Percentiles rank a stretch among this genome's conserved stretches.
phyloP scores from a whole-genome alignment of 2,113 vertebrate genomes.

The Stomatorhinus ivindoensis region DNA sequence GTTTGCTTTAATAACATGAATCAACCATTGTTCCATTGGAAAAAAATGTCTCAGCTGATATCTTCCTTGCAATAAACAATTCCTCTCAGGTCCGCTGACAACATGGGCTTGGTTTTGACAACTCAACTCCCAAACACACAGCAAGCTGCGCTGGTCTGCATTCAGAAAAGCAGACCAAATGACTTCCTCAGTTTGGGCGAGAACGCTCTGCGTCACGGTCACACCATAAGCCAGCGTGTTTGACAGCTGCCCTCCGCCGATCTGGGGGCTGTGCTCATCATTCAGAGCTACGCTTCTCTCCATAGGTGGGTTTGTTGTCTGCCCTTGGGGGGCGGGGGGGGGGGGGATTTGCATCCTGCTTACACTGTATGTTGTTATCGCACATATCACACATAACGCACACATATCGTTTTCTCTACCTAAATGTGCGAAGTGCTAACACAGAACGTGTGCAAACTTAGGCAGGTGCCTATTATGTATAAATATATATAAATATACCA shows the following conservation, averaged over 20 bases:
- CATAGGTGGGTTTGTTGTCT: too few relatives aligned
- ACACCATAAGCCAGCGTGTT: neutral
- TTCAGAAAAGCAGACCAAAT: neutral
- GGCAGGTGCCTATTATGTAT: neutral
- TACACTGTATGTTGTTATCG: neutral
- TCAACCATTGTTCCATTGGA: neutral
- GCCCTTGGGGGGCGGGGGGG: too few relatives aligned
- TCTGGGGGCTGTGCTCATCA: neutral
- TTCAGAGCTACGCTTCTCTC: neutral
- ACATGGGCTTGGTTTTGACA: neutral
- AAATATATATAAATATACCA: neutral
- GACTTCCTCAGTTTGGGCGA: neutral
- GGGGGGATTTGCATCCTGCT: neutral
- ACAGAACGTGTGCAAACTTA: neutral
- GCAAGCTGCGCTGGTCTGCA: neutral
- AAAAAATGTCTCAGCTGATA: neutral
- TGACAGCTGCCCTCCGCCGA: neutral
- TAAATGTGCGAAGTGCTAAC: neutral
- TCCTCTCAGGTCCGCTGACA: neutral
- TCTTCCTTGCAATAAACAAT: neutral
- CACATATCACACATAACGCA: neutral
- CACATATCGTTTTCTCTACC: neutral
- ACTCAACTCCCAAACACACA: neutral
- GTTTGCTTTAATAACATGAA: neutral
- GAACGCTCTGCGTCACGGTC: neutral